phyloP scores from a whole-genome alignment of 2,797 vertebrate genomes.

The Cheirogaleus major region DNA sequence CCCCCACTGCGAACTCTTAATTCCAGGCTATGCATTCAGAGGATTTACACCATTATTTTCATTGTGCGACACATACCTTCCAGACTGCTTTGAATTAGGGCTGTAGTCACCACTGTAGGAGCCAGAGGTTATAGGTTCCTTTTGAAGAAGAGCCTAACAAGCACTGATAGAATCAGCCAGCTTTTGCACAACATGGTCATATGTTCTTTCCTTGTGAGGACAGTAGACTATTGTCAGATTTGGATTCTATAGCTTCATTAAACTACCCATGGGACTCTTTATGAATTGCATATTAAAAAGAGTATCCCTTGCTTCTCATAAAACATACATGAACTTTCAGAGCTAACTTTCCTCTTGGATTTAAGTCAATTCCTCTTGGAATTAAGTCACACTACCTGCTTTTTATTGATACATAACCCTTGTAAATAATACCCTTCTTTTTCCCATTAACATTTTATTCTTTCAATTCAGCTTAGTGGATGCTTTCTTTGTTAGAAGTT shows the following conservation, averaged over 20 bases:
- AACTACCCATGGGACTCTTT: constrained; percentile 85
- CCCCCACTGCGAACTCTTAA: constrained; percentile 92
- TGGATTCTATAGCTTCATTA: constrained; percentile 85
- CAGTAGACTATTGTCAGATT: constrained; percentile 85
- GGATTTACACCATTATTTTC: constrained; percentile 92
- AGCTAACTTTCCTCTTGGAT: not conserved
- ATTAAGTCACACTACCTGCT: not conserved
- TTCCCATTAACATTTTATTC: not conserved
- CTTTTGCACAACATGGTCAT: constrained; percentile 87
- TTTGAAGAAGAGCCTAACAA: constrained; percentile 85
- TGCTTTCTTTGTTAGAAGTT: not conserved
- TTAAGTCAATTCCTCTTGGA: not conserved
- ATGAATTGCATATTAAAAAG: not conserved
- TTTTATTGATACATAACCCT: not conserved
- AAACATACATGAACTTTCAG: not conserved
- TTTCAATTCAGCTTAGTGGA: not conserved
- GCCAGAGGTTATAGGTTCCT: constrained; percentile 87
- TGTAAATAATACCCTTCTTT: not conserved
- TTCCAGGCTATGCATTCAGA: constrained; percentile 94
- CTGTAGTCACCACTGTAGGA: constrained; percentile 86
- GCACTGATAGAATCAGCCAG: constrained; percentile 82
- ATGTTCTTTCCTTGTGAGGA: constrained; percentile 85
- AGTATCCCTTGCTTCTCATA: not conserved
- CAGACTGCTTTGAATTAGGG: constrained; percentile 85
- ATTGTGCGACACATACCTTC: constrained; percentile 88